Evolutionary conservation across 2,113 vertebrate genomes (phyloP), one percentile per base, ranked within the genome.

Genomic region (Acrocephalus arundinaceus): DNA sequence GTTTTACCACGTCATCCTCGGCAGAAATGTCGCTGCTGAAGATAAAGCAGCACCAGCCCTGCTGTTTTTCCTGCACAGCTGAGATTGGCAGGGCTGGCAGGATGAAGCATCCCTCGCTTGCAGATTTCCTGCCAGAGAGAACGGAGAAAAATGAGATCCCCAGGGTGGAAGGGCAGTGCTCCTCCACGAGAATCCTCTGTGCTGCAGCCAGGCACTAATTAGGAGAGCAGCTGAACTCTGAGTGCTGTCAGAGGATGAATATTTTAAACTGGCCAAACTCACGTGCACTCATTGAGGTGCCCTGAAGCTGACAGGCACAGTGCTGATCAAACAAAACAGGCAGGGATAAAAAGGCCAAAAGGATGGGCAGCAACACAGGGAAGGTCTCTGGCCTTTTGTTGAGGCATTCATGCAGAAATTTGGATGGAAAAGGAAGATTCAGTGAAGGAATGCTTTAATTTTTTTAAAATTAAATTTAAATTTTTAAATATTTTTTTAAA

Each of bases 131-230:
- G 82, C 61, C 74, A 19, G 70, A 0, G 0, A 61, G 19, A 91
- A 85, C 62, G 51, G 43, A 67, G 54, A 25, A 31, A 90, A 94
- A 94, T 71, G 63, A 89, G 90, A 74, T 89, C 74, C 93, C 75
- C 21, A 31, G 92, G 74, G 86, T 79, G 52, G 78, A 27, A 95
- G 78, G 86, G 57, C 75, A 62, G 41, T 14, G 77, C 24, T 85
- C 74, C 80, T 85, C 30, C 57, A 62, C 37, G 12, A 13, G 49
- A 55, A 87, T 37, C 63, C 75, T 73, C 70, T 85, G 27, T 33
- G 16, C 88, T 59, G 62, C 43, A 85, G 75, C 55, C 78, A 83
- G 85, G 61, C 92, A 28, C 81, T 95, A 87, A 96, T 85, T 78
- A 89, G 87, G 73, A 65, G 66, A 41, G 2, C 51, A 28, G 57